Evolutionary conservation across 2,797 vertebrate genomes (phyloP), one percentile per base, ranked within the genome.

Genomic region (Scolopax rusticola): DNA sequence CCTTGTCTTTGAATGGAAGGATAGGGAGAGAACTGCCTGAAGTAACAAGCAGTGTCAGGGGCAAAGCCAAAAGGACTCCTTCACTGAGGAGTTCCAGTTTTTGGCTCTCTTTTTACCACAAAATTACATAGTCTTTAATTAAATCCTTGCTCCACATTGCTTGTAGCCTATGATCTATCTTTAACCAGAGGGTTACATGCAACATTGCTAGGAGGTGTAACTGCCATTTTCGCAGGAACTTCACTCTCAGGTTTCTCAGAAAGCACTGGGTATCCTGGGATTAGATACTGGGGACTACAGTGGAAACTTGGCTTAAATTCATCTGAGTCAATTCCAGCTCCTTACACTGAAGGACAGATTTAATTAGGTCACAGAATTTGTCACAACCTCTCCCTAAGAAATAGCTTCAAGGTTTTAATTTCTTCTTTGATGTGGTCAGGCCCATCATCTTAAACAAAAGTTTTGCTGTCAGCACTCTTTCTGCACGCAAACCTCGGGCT

Each of bases 301-400:
- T 73, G 93, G 93, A 97, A 96, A 95, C 47, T 59, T 93, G 92
- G 91, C 54, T 84, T 32, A 51, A 89, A 85, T 64, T 93, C 85
- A 91, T 41, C 73, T 40, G 67, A 80, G 19, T 36, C 38, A 59
- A 68, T 2, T 84, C 71, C 84, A 93, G 73, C 28, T 61, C 57
- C 64, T 53, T 43, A 50, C 2, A 4, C 47, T 30, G 23, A 86
- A 81, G 51, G 36, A 36, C 33, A 80, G 24, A 60, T 82, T 92
- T 96, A 74, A 81, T 59, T 65, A 78, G 3, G 36, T 86, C 90
- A 91, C 80, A 23, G 86, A 30, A 90, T 84, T 59, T 84, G 51
- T 92, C 56, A 64, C 45, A 77, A 41, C 7, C 61, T 78, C 63
- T 63, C 81, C 84, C 74, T 54, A 90, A 84, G 63, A 87, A 87